Conservation (phyloP, 2,888 invertebrate genomes). For the Cosmia trapezina region DNA sequence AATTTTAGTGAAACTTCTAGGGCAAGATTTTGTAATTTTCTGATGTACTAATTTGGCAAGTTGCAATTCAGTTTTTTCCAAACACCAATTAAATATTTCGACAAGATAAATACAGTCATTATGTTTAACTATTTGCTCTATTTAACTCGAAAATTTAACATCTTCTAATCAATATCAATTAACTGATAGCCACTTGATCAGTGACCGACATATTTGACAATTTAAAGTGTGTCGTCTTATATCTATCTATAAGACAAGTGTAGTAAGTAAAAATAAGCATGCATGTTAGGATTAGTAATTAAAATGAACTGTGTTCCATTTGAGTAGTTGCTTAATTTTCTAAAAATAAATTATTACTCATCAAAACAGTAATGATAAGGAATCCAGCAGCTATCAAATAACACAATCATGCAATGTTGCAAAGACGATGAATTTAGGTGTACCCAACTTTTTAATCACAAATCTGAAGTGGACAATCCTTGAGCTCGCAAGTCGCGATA, state of each 20-base stretch:
- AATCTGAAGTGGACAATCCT: conserved; percentile 43
- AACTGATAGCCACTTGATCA: conserved; percentile 65
- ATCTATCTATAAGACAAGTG: conserved; percentile 33
- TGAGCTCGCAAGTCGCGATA: conserved; percentile 20
- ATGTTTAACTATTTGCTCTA: conserved; percentile 54
- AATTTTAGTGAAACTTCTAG: conserved; percentile 5
- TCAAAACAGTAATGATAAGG: conserved; percentile 28
- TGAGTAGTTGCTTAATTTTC: conserved; percentile 44
- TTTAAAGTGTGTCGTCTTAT: conserved; percentile 56
- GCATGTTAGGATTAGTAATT: conserved; percentile 58
- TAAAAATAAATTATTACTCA: conserved; percentile 21
- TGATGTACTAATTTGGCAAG: conserved; percentile 17
- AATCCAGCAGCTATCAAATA: conserved; percentile 59
- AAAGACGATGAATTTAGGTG: conserved; percentile 49
- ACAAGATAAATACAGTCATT: conserved; percentile 47
- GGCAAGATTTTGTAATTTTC: conserved; percentile 8
- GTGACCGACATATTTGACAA: conserved; percentile 76
- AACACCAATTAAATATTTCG: conserved; percentile 40
- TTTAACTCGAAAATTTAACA: conserved; percentile 64
- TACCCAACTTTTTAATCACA: conserved; percentile 40
- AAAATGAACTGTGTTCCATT: conserved; percentile 43
- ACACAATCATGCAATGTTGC: conserved; percentile 63
- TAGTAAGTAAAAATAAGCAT: conserved; percentile 60
- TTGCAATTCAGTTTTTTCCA: conserved; percentile 25
- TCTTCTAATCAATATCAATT: conserved; percentile 73